A percentile compares a stretch with the other conserved stretches of the same genome.
Evolutionary conservation across 1,140 invertebrate genomes (phyloP).

Genomic region (Bombus fervidus): DNA sequence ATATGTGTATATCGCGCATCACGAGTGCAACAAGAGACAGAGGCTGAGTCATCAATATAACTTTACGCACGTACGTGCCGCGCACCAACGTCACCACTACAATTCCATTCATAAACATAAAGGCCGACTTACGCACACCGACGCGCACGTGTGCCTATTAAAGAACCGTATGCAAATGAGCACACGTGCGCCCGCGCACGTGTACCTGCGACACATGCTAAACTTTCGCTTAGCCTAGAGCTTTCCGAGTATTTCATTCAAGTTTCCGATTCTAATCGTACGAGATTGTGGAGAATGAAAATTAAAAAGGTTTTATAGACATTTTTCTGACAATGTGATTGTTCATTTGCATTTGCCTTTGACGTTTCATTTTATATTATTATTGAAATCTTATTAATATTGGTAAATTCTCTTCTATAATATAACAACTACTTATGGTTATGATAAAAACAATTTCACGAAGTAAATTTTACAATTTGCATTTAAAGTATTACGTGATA

Average conservation of each 20-base stretch:
- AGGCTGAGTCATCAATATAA: constrained; percentile 68
- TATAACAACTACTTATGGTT: too few relatives aligned
- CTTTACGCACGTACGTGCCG: constrained; percentile 61
- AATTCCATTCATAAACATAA: constrained; percentile 62
- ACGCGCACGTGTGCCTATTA: constrained; percentile 38
- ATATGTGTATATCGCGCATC: constrained; percentile 43
- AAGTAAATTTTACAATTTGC: too few relatives aligned
- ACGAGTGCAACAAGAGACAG: constrained; percentile 59
- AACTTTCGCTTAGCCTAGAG: not conserved
- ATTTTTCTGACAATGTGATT: not conserved
- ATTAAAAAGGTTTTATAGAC: not conserved
- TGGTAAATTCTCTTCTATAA: too few relatives aligned
- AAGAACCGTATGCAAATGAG: constrained; percentile 56
- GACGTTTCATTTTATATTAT: too few relatives aligned
- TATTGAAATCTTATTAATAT: too few relatives aligned
- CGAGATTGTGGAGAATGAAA: not conserved
- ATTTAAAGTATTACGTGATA: too few relatives aligned
- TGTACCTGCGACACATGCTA: constrained; percentile 7
- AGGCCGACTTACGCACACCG: constrained; percentile 46
- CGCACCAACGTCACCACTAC: constrained; percentile 54
- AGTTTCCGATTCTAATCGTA: not conserved
- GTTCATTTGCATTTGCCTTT: too few relatives aligned
- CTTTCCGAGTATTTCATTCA: not conserved
- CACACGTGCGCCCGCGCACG: constrained; percentile 37
- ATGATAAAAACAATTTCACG: accelerated